phyloP scores from a whole-genome alignment of 1,140 invertebrate genomes.

The Heliconius nattereri region DNA sequence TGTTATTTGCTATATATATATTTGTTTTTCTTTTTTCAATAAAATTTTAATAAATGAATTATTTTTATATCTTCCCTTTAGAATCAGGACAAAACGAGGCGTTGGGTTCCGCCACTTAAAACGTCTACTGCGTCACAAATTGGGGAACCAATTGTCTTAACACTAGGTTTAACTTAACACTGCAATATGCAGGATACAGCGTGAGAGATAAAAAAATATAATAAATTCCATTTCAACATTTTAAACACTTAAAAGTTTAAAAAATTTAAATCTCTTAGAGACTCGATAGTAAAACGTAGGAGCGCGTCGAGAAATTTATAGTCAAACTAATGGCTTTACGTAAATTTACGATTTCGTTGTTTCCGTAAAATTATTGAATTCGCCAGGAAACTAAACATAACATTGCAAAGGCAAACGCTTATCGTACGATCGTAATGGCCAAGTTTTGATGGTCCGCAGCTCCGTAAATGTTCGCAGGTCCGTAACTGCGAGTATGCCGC shows the following conservation, averaged over 20 bases:
- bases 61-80: no score
- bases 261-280: not conserved
- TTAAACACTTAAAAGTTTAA: not conserved
- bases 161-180: no score
- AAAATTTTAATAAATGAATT: no score
- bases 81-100: no score
- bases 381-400: constrained; percentile 30
- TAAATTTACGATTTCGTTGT: constrained; percentile 28
- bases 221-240: not conserved
- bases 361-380: constrained; percentile 32
- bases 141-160: no score
- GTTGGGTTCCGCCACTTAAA: no score
- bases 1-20: no score
- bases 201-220: not conserved
- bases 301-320: constrained; percentile 10
- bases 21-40: no score
- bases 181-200: no score
- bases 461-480: constrained; percentile 1
- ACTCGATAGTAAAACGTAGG: not conserved
- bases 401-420: constrained; percentile 17
- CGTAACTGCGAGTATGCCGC: not conserved
- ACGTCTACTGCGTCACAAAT: no score
- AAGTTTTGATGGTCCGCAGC: constrained; percentile 34
- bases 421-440: constrained; percentile 2
- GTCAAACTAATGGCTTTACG: constrained; percentile 15